Conservation (phyloP, 2,888 invertebrate genomes). For the Mactromeris polynyma region DNA sequence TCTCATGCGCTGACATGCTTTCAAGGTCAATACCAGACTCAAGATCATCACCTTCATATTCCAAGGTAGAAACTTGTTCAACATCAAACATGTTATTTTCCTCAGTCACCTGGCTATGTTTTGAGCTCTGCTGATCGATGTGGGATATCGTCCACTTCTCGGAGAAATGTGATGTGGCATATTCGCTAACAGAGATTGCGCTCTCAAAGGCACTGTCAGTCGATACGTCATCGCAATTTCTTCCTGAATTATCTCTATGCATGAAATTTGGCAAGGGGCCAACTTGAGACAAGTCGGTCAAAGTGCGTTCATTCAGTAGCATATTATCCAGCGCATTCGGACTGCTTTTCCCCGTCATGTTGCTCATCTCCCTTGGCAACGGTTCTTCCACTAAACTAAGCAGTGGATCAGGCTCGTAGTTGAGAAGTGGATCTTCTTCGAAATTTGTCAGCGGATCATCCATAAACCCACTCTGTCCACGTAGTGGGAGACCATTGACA, state of each 20-base stretch:
- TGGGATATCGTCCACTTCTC: constrained; percentile 62
- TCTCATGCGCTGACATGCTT: constrained; percentile 46
- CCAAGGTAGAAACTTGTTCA: constrained; percentile 56
- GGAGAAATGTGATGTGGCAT: constrained; percentile 60
- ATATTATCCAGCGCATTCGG: constrained; percentile 39
- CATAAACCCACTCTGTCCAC: constrained; percentile 43
- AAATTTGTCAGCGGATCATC: constrained; percentile 48
- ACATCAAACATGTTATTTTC: constrained; percentile 69
- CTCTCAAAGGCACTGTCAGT: constrained; percentile 68
- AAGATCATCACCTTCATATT: constrained; percentile 55
- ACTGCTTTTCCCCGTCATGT: constrained; percentile 20
- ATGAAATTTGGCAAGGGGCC: constrained; percentile 65
- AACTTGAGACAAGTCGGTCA: constrained; percentile 65
- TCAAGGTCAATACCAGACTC: constrained; percentile 38
- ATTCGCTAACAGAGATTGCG: constrained; percentile 57
- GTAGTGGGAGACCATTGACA: constrained; percentile 34
- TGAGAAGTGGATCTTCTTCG: constrained; percentile 27
- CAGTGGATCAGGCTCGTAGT: constrained; percentile 31
- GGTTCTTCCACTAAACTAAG: neutral
- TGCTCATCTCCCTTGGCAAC: constrained; percentile 32
- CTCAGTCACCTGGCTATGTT: constrained; percentile 59
- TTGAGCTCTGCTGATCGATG: constrained; percentile 58
- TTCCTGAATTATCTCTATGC: constrained; percentile 42
- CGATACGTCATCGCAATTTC: constrained; percentile 60
- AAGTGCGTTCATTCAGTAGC: constrained; percentile 58